Percentiles rank a stretch among this genome's conserved stretches.
These are phyloP conservation scores for Lacerta bilineata DNA, from an alignment of 2,797 vertebrate species.

Conservation along the genomic window DNA sequence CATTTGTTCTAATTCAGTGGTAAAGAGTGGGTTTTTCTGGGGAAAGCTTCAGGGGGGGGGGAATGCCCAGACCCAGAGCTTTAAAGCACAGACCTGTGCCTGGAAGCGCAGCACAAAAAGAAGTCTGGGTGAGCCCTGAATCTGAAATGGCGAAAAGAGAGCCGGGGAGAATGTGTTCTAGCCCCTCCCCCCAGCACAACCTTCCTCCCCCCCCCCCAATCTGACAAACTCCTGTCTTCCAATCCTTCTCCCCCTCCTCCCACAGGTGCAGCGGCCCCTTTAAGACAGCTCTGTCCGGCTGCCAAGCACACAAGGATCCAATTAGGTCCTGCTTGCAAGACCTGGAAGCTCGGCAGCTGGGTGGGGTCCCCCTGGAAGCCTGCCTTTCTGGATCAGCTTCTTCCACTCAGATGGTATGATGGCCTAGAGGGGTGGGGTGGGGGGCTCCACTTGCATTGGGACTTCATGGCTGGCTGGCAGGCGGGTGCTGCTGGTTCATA, in stretches of 20 bases:
- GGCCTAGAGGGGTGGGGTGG: too few relatives aligned
- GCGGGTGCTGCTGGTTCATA: not conserved
- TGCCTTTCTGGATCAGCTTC: not conserved
- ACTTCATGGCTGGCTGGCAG: not conserved
- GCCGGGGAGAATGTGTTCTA: not conserved
- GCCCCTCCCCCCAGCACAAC: not conserved
- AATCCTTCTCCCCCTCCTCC: not conserved
- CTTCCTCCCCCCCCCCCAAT: not conserved
- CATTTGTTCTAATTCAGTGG: too few relatives aligned
- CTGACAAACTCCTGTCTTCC: not conserved
- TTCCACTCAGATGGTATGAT: not conserved
- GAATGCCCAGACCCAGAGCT: too few relatives aligned
- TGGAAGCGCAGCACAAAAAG: too few relatives aligned
- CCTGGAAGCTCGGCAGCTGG: not conserved
- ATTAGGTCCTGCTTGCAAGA: conserved; percentile 23
- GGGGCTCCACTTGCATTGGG: not conserved
- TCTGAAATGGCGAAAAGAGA: not conserved
- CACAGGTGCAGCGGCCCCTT: not conserved
- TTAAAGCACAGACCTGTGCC: too few relatives aligned
- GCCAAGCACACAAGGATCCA: conserved; percentile 12
- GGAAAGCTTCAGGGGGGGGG: too few relatives aligned
- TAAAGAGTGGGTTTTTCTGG: too few relatives aligned
- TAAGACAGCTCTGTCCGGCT: not conserved
- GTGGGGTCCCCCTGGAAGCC: not conserved
- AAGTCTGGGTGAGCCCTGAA: too few relatives aligned